Conservation (phyloP, 2,797 vertebrate genomes). For the Syndactyla subalaris region DNA sequence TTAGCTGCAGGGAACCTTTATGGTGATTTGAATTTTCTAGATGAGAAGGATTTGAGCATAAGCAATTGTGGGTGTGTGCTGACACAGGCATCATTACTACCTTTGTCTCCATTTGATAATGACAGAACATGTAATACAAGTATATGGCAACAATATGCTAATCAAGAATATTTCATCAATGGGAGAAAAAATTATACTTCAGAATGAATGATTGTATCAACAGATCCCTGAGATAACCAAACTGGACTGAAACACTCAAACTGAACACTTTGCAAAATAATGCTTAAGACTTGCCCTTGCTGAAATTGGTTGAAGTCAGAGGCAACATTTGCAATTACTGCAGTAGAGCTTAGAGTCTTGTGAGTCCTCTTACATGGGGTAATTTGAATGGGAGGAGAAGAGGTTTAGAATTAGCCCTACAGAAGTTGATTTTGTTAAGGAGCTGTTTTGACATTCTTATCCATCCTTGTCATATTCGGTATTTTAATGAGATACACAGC, state of each 20-base stretch:
- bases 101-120: conserved; percentile 33
- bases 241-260: not conserved
- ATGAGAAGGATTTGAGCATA: conserved; percentile 43
- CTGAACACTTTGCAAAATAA: not conserved
- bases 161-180: not conserved
- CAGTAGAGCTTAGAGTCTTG: not conserved
- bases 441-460: not conserved
- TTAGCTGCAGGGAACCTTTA: conserved; percentile 52
- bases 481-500: not conserved
- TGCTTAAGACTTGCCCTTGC: not conserved
- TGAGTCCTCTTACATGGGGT: not conserved
- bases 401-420: not conserved
- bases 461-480: not conserved
- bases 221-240: not conserved
- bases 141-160: not conserved
- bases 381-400: not conserved
- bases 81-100: not conserved
- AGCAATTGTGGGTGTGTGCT: conserved; percentile 25
- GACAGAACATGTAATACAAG: not conserved
- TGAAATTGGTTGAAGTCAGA: not conserved
- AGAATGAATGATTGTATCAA: not conserved
- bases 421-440: not conserved
- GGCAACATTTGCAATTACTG: not conserved
- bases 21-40: conserved; percentile 28
- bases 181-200: not conserved